Percentiles rank a stretch among this genome's conserved stretches.
Conservation (phyloP, 2,113 vertebrate genomes). For the Indri indri region DNA sequence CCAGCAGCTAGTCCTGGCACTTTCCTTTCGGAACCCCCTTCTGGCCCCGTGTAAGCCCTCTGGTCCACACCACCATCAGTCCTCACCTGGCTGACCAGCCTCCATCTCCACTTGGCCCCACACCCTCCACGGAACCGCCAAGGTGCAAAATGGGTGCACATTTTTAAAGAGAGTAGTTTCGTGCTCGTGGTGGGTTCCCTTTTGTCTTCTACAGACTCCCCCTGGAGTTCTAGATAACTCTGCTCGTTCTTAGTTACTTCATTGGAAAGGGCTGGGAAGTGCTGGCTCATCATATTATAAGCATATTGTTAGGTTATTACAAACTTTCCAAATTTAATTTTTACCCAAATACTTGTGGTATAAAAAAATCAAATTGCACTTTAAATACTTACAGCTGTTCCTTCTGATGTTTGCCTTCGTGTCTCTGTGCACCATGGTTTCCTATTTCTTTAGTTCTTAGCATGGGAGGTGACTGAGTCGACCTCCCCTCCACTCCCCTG, state of each 20-base stretch:
- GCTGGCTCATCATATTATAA: background rate
- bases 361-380: background rate
- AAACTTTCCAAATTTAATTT: background rate
- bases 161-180: background rate
- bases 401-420: background rate
- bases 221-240: background rate
- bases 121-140: background rate
- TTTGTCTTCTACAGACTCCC: background rate
- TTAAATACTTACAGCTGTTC: background rate
- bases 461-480: background rate
- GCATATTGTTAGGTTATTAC: background rate
- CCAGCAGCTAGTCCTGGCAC: background rate
- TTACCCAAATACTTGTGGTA: background rate
- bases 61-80: background rate
- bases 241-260: background rate
- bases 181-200: too few relatives aligned
- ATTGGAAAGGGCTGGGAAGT: background rate
- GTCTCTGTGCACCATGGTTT: background rate
- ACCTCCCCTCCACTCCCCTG: background rate
- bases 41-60: background rate
- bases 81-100: background rate
- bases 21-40: background rate
- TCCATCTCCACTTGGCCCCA: background rate
- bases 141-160: background rate
- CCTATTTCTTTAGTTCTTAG: background rate